These are phyloP conservation scores for Eufriesea mexicana DNA, from an alignment of 1,140 invertebrate species.

Conservation along the genomic window DNA sequence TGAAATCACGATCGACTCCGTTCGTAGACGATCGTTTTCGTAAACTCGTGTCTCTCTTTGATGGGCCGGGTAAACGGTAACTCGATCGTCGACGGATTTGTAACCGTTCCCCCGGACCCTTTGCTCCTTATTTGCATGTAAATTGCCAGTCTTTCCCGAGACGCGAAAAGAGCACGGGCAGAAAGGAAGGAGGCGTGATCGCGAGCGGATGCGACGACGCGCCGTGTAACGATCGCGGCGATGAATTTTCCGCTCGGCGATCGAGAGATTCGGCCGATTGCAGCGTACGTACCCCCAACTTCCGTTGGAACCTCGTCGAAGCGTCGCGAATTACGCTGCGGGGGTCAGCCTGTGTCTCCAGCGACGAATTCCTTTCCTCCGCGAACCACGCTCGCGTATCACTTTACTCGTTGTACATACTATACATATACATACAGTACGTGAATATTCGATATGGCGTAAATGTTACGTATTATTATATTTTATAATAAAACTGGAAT, in stretches of 20 bases:
- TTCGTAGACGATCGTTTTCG: not conserved
- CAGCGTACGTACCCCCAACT: too few relatives aligned
- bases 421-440: constrained; percentile 39
- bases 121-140: constrained; percentile 37
- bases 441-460: constrained; percentile 63
- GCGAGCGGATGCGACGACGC: not conserved
- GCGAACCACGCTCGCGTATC: not conserved
- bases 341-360: not conserved
- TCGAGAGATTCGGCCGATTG: too few relatives aligned
- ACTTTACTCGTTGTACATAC: constrained; percentile 54
- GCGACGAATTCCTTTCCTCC: not conserved
- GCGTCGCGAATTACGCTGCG: too few relatives aligned
- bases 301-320: too few relatives aligned
- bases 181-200: too few relatives aligned
- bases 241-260: too few relatives aligned
- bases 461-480: constrained; percentile 76
- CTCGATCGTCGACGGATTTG: constrained; percentile 36
- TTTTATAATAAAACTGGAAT: constrained; percentile 74
- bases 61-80: not conserved
- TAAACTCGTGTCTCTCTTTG: constrained; percentile 8
- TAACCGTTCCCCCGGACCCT: constrained; percentile 21
- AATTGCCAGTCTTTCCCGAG: constrained; percentile 26
- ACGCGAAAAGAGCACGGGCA: not conserved
- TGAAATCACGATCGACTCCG: not conserved
- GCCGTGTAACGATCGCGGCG: too few relatives aligned